Conservation (phyloP, 37 sponge, comb jelly and placozoan species). For the Geodia barretti region DNA sequence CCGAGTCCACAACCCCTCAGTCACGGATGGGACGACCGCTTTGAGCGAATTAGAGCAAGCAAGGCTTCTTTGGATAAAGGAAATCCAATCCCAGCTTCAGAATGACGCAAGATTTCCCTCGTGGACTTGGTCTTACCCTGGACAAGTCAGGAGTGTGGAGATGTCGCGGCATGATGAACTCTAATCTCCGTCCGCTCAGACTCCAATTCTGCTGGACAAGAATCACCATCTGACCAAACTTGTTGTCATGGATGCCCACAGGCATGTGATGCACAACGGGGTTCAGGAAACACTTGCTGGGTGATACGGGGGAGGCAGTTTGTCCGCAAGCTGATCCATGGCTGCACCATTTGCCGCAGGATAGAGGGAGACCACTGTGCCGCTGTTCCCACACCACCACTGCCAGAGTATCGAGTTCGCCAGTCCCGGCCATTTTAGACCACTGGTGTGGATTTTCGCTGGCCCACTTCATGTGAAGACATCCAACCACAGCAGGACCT, state of each 20-base stretch:
- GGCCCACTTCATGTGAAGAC: conserved; percentile 32
- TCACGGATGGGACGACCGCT: background rate
- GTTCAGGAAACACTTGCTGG: conserved; percentile 18
- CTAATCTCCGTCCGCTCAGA: background rate
- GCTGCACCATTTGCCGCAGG: conserved; percentile 26
- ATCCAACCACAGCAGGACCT: background rate
- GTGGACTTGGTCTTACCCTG: conserved; percentile 6
- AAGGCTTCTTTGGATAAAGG: conserved; percentile 4
- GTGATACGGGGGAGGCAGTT: conserved; percentile 28
- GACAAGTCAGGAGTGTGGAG: conserved; percentile 19
- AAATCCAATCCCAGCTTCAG: background rate
- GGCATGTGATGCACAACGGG: conserved; percentile 19
- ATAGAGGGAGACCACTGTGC: conserved; percentile 8
- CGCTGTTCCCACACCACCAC: conserved; percentile 7
- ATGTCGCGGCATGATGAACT: conserved; percentile 13
- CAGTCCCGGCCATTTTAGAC: conserved; percentile 9
- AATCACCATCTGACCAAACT: conserved; percentile 16
- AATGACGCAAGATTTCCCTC: background rate
- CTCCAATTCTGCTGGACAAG: conserved; percentile 13
- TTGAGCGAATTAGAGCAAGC: background rate
- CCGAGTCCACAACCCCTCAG: background rate
- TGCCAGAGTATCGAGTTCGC: conserved; percentile 20
- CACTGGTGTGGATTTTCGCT: conserved; percentile 36
- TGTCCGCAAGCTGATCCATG: conserved; percentile 9
- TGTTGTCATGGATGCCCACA: conserved; percentile 18